Percentiles rank a stretch among this genome's conserved stretches.
phyloP scores from a whole-genome alignment of 2,797 vertebrate species.

The Brotula barbata region DNA sequence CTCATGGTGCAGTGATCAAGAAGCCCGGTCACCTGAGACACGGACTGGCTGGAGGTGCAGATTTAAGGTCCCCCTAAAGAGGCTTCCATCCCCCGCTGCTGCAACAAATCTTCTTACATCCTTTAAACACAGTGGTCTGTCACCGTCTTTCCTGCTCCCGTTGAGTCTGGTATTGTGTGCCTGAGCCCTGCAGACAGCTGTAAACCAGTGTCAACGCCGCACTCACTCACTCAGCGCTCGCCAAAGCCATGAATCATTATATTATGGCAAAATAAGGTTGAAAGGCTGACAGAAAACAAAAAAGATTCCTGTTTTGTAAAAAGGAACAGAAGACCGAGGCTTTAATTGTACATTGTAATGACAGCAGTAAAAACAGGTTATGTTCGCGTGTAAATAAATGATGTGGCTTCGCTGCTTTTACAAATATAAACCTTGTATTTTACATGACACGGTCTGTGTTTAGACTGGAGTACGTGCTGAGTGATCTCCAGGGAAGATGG shows the following conservation, averaged over 20 bases:
- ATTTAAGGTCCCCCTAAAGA: slow-evolving; percentile 59
- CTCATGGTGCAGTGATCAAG: slow-evolving; percentile 73
- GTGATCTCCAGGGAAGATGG: no score
- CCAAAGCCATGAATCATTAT: slow-evolving; percentile 47
- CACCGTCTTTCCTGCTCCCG: slow-evolving; percentile 68
- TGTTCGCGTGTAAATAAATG: slow-evolving; percentile 26
- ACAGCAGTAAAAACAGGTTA: slow-evolving; percentile 30
- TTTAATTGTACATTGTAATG: slow-evolving; percentile 18
- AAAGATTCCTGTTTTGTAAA: slow-evolving; percentile 22
- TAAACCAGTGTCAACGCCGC: slow-evolving; percentile 64
- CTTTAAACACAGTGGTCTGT: slow-evolving; percentile 73
- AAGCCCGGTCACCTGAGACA: slow-evolving; percentile 74
- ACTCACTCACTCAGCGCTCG: slow-evolving; percentile 46
- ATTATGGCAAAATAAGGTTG: slow-evolving; percentile 45
- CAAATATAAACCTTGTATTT: slow-evolving; percentile 31
- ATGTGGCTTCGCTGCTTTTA: slow-evolving; percentile 25
- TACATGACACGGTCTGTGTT: slow-evolving; percentile 35
- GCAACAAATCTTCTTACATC: slow-evolving; percentile 54
- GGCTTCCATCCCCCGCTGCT: slow-evolving; percentile 46
- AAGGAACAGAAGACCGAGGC: slow-evolving; percentile 23
- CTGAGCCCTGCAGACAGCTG: slow-evolving; percentile 60
- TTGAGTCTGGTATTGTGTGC: slow-evolving; percentile 66
- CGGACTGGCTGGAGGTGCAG: slow-evolving; percentile 71
- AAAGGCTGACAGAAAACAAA: slow-evolving; percentile 21
- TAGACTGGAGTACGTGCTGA: slow-evolving; percentile 10